phyloP scores from a whole-genome alignment of 2,113 vertebrate genomes.

The Eubucco bourcierii region DNA sequence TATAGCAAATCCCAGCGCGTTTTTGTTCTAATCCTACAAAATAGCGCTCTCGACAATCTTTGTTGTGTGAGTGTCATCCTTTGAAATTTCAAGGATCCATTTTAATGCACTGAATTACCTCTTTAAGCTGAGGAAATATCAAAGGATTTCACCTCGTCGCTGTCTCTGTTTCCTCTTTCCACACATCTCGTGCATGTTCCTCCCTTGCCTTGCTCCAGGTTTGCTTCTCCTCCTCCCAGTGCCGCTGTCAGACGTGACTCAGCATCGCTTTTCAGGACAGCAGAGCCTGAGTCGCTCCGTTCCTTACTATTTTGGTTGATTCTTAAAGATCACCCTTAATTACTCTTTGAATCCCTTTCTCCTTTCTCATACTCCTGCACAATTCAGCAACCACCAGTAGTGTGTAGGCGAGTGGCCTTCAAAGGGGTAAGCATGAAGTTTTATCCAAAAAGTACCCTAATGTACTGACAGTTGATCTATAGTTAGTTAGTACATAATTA shows the following conservation, averaged over 20 bases:
- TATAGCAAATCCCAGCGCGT: constrained; percentile 27
- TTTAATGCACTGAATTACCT: constrained; percentile 39
- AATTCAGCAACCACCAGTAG: constrained; percentile 27
- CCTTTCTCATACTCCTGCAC: constrained; percentile 1
- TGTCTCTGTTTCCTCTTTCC: constrained; percentile 59
- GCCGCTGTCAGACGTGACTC: neutral
- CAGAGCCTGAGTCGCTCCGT: neutral
- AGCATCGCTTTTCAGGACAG: neutral
- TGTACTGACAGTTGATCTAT: constrained; percentile 64
- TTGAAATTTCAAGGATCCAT: constrained; percentile 61
- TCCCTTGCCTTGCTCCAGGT: neutral
- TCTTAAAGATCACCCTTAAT: constrained; percentile 13
- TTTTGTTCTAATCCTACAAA: constrained; percentile 67
- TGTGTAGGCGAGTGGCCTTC: constrained; percentile 47
- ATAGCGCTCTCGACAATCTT: constrained; percentile 53
- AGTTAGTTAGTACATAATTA: constrained; percentile 72
- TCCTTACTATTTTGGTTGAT: neutral
- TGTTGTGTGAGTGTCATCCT: constrained; percentile 62
- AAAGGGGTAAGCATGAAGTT: constrained; percentile 51
- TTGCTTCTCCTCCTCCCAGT: neutral
- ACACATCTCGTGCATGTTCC: neutral
- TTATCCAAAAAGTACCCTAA: constrained; percentile 59
- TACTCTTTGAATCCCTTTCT: neutral
- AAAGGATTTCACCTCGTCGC: constrained; percentile 23
- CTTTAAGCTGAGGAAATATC: constrained; percentile 58